Evolutionary conservation across 1,140 invertebrate genomes (phyloP), one percentile per base, ranked within the genome.

Genomic region (Solen grandis): DNA sequence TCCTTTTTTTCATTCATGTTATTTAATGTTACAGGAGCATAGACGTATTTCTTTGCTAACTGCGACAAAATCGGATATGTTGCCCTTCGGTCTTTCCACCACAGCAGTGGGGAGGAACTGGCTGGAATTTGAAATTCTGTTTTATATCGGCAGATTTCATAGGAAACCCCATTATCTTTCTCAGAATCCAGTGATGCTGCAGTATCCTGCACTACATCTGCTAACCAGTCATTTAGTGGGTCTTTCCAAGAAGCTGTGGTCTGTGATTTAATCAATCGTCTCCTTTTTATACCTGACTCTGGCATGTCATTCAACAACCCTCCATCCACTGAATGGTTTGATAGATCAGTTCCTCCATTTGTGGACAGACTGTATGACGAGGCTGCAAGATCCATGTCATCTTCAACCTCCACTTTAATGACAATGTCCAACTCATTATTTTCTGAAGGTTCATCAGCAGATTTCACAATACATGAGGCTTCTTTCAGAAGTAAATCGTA

Each of bases 171-270:
- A 22, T 70, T 54, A n/a, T n/a, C n/a, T n/a, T n/a, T n/a, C 57
- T 70, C 52, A 31, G 55, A 50, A 22, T 50, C n/a, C 46, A 55
- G 41, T 35, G 19, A 50, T 36, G 55, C 68, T 36, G 55, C 57
- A 22, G 57, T 10, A 31, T 70, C 68, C 2, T 52, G 52, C 35
- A 70, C 57, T 22, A 70, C 68, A 57, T 70, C 68, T 25, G 68
- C 68, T 36, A 70, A 57, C 68, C 68, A 70, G 27, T 70, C 68
- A 70, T 70, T 54, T 33, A 54, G n/a, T 55, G 29, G n/a, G 19
- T 29, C 57, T 1, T 70, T n/a, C n/a, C n/a, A n/a, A n/a, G n/a
- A n/a, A n/a, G n/a, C n/a, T n/a, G n/a, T n/a, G n/a, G n/a, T n/a
- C n/a, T n/a, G n/a, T n/a, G n/a, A n/a, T n/a, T n/a, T n/a, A n/a